Evolutionary conservation across 2,888 invertebrate genomes (phyloP).

Genomic region (Gastrophysa polygoni): DNA sequence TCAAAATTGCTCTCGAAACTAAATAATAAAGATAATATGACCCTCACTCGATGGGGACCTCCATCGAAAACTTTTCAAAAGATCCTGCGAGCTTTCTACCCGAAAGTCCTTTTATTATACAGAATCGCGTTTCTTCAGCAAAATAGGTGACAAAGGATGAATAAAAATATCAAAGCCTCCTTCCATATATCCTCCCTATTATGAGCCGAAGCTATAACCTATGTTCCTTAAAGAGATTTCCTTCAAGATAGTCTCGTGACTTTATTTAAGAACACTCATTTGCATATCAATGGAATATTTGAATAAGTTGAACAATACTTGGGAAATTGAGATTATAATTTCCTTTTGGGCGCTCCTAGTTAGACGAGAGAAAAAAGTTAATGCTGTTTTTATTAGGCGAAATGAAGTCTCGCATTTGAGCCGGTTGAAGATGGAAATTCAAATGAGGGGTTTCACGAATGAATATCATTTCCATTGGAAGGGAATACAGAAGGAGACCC

Average conservation of each 20-base stretch:
- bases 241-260: constrained; percentile 12
- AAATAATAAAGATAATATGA: no score
- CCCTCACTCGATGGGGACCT: not conserved
- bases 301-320: constrained; percentile 33
- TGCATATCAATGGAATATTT: constrained; percentile 39
- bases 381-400: constrained; percentile 26
- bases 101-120: constrained; percentile 6
- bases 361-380: constrained; percentile 26
- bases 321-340: constrained; percentile 29
- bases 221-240: constrained; percentile 7
- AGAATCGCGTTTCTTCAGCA: constrained; percentile 6
- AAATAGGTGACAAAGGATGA: constrained; percentile 19
- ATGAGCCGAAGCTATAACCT: constrained; percentile 5
- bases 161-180: constrained; percentile 16
- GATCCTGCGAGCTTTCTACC: not conserved
- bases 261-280: constrained; percentile 30
- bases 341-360: constrained; percentile 20
- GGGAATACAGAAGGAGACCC: no score
- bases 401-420: constrained; percentile 20
- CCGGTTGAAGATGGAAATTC: constrained; percentile 20
- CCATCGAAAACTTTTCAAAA: constrained; percentile 2
- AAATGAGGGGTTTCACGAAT: constrained; percentile 13
- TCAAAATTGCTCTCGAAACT: no score
- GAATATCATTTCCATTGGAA: not conserved
- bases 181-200: constrained; percentile 8